phyloP scores from a whole-genome alignment of 2,113 vertebrate genomes.

The Parotia lawesii region DNA sequence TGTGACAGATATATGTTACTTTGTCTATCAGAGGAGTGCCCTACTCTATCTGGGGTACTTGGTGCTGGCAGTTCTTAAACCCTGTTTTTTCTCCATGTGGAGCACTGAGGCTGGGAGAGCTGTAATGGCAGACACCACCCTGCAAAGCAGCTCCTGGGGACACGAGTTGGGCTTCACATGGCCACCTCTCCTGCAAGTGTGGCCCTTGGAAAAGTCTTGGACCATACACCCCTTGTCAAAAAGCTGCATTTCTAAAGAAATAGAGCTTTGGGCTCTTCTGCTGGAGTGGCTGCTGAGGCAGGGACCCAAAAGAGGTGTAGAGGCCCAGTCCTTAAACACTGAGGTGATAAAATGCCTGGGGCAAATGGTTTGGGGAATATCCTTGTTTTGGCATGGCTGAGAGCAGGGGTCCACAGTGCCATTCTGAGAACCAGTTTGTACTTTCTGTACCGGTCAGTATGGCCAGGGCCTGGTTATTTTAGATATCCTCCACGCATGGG shows the following conservation, averaged over 20 bases:
- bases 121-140: neutral
- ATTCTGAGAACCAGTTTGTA: neutral
- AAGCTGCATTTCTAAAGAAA: neutral
- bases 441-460: neutral
- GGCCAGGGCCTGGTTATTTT: neutral
- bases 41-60: neutral
- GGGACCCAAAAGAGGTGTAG: neutral
- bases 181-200: neutral
- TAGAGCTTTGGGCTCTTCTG: neutral
- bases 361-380: neutral
- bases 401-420: neutral
- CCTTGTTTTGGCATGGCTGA: neutral
- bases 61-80: neutral
- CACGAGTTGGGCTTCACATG: neutral
- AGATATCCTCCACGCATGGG: rapidly evolving
- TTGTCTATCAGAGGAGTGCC: neutral
- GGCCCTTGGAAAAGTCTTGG: neutral
- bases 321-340: neutral
- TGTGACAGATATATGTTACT: neutral
- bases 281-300: neutral
- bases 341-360: neutral
- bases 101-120: neutral
- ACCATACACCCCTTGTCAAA: neutral
- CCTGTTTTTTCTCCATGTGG: neutral
- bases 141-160: neutral